Evolutionary conservation across 1,140 invertebrate species (phyloP).

Genomic region (Temnothorax longispinosus): DNA sequence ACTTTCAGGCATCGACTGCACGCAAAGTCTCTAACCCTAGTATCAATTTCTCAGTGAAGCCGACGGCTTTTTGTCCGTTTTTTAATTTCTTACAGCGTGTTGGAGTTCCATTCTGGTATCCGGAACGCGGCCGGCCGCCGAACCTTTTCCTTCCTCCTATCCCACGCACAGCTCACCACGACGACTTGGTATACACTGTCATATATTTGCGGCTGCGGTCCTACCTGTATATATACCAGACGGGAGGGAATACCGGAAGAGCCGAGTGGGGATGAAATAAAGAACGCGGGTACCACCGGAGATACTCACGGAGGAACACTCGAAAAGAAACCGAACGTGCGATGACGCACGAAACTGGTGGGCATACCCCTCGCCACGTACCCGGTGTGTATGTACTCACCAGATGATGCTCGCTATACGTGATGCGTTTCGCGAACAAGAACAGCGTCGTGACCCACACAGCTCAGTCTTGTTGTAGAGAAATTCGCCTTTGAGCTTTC

Average conservation of each 20-base stretch:
- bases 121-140: constrained; percentile 7
- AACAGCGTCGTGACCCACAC: constrained; percentile 71
- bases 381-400: background rate
- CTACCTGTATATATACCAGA: constrained; percentile 74
- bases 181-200: constrained; percentile 72
- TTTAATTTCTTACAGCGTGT: constrained; percentile 57
- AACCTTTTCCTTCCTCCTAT: constrained; percentile 36
- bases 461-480: constrained; percentile 64
- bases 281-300: constrained; percentile 62
- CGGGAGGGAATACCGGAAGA: constrained; percentile 72
- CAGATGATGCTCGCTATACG: background rate
- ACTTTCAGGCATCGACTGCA: background rate
- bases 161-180: constrained; percentile 61
- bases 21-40: background rate
- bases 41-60: constrained; percentile 24
- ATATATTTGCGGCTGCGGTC: constrained; percentile 72
- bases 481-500: constrained; percentile 70
- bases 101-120: constrained; percentile 54
- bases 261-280: constrained; percentile 71
- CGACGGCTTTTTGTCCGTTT: background rate
- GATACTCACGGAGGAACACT: constrained; percentile 1
- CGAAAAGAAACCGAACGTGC: constrained; percentile 11
- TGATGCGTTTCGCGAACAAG: constrained; percentile 11
- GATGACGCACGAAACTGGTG: constrained; percentile 20
- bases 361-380: background rate